Percentiles rank a stretch among this genome's conserved stretches.
phyloP scores from a whole-genome alignment of 1,140 invertebrate species.

The Oncopodura yosiiana region DNA sequence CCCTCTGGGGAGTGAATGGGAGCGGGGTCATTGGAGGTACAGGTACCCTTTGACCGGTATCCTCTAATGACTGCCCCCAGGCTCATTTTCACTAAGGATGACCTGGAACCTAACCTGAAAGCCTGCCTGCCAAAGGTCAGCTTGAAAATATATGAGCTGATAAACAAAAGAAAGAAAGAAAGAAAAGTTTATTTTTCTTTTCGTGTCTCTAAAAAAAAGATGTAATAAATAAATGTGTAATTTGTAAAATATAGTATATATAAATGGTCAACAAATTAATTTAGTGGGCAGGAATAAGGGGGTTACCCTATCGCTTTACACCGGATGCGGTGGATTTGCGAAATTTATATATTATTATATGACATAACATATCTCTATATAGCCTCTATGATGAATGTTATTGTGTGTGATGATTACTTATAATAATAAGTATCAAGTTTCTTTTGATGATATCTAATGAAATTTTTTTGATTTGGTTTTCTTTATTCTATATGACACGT shows the following conservation, averaged over 20 bases:
- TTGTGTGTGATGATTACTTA: background rate
- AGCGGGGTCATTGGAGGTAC: constrained; percentile 25
- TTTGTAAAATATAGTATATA: constrained; percentile 9
- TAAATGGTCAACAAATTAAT: background rate
- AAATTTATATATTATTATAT: constrained; percentile 1
- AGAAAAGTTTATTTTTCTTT: constrained; percentile 4
- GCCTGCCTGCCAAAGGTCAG: constrained; percentile 34
- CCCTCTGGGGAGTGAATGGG: constrained; percentile 29
- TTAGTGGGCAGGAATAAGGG: constrained; percentile 32
- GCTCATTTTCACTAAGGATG: constrained; percentile 18
- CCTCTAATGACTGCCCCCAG: constrained; percentile 31
- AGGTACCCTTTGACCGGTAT: constrained; percentile 30
- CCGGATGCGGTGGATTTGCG: constrained; percentile 32
- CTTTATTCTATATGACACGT: too few species aligned
- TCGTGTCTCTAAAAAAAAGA: background rate
- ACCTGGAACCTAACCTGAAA: constrained; percentile 31
- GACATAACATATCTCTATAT: background rate
- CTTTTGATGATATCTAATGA: background rate
- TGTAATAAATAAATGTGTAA: constrained; percentile 3
- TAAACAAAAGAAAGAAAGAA: background rate
- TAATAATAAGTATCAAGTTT: background rate
- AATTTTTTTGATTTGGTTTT: constrained; percentile 5
- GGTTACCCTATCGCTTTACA: constrained; percentile 34
- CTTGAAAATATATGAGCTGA: constrained; percentile 7
- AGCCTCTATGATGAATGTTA: background rate